Evolutionary conservation across 2,113 vertebrate genomes (phyloP), one percentile per base, ranked within the genome.

Genomic region (Chascanopsetta lugubris): DNA sequence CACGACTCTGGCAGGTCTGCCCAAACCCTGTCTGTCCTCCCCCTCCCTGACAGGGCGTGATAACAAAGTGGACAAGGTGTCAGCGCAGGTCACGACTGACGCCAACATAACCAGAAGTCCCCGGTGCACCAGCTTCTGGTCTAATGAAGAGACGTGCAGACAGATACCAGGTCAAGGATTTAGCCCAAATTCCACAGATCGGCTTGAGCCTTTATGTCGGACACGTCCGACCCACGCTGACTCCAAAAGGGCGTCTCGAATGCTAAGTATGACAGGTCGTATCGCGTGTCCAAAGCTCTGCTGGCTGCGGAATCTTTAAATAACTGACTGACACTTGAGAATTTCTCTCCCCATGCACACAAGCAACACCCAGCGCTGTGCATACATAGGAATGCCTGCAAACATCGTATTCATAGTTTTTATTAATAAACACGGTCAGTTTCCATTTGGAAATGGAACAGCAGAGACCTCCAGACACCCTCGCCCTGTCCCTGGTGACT

Each of bases 401-500:
- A 70, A 43, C 53, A 61, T 69, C 21, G 48, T 62, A 70, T 68
- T 72, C 68, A 67, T 27, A 62, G 22, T 45, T 62, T 70, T 71
- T 69, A 57, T 48, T 26, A 36, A 74, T 72, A 54, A 82, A 73
- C 12, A 20, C 4, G 9, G 63, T 50, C 2, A 1, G 12, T 57
- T 56, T 59, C 0, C 4, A 15, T 65, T 69, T 67, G 49, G 78
- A 56, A 80, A 76, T 51, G 54, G 71, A 74, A 51, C 42, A 56
- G 48, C 48, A 8, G 50, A 74, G 66, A 79, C 72, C 69, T 79
- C 65, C 50, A 42, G 55, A n/a, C n/a, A n/a, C 45, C 32, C 42
- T 70, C 50, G 12, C 61, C 12, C 50, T 8, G 13, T 81, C 85
- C 77, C 81, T 27, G 5, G 70, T 79, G 87, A 79, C 79, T 68